Base-by-base conservation (phyloP, 2,888 invertebrate genomes). In the Aspidiotus rigidus region DNA sequence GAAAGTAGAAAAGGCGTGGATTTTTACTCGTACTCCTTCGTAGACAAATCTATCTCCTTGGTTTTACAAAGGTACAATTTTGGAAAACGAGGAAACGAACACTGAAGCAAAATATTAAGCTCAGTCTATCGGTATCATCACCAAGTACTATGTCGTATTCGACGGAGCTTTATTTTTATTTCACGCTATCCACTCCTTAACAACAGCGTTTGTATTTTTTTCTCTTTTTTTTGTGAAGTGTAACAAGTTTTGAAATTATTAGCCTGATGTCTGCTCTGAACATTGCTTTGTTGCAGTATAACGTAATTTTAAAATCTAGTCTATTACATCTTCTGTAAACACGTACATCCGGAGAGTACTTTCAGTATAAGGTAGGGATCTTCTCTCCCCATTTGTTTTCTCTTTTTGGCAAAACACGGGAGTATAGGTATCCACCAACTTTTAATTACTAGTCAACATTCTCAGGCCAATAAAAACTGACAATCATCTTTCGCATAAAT, bases 1-100 rank as follows among this genome's bases (percentile, higher is more conserved):
- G 49, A 62, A 69, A 69, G 69, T 69, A 62, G 69, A 69, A 69
- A 69, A 69, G 69, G 69, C 69, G 69, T 61, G 53, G 67, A 60
- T 67, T 59, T 66, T 42, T 60, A 60, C 67, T 60, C 60, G 8
- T 60, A 59, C 60, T 59, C 56, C 28, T 66, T 57, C 59, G 67
- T 60, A 67, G 49, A 67, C 49, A 67, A 55, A 64, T 64, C 64
- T 64, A 64, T 64, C 64, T 64, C 54, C 40, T 64, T 64, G 64
- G 64, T 28, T 54, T 41, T 64, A 64, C 54, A 64, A 13, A 15
- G 53, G 57, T 53, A 60, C 49, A 67, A 59, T 67, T 67, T 59
- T 59, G 59, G 49, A 59, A 49, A 40, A 59, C 10, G 6, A 49
- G n/a, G 6, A 49, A 49, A 49, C 49, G 49, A 2, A 3, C 49